phyloP scores from a whole-genome alignment of 1,140 invertebrate species.

The Vanessa atalanta region DNA sequence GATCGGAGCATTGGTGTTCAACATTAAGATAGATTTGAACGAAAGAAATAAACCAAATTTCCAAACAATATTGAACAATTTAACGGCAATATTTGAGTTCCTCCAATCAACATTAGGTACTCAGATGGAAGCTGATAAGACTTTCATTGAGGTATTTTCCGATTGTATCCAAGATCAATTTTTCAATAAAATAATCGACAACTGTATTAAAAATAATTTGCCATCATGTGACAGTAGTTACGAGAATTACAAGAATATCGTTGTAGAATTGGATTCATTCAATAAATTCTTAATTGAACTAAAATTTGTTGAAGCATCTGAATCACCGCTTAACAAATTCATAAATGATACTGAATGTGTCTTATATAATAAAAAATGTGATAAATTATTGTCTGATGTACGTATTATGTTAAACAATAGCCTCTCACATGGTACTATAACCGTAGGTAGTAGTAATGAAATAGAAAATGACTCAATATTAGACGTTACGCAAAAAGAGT shows the following conservation, averaged over 20 bases:
- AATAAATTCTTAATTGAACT: slow-evolving; percentile 74
- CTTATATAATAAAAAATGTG: slow-evolving; percentile 74
- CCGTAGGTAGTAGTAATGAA: slow-evolving; percentile 48
- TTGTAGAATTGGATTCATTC: slow-evolving; percentile 70
- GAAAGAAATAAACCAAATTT: slow-evolving; percentile 63
- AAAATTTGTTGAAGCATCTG: slow-evolving; percentile 64
- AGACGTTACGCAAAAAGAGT: slow-evolving; percentile 53
- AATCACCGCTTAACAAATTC: slow-evolving; percentile 71
- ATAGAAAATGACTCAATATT: slow-evolving; percentile 60
- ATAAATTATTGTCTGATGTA: slow-evolving; percentile 67
- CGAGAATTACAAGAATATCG: slow-evolving; percentile 67
- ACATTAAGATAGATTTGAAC: slow-evolving; percentile 68
- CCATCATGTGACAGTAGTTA: slow-evolving; percentile 69
- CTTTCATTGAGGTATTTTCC: slow-evolving; percentile 66
- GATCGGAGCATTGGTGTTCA: slow-evolving; percentile 65
- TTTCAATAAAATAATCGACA: slow-evolving; percentile 69
- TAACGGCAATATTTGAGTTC: slow-evolving; percentile 75
- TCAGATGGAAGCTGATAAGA: slow-evolving; percentile 60
- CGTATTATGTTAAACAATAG: slow-evolving; percentile 61
- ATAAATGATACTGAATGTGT: slow-evolving; percentile 70
- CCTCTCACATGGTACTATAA: slow-evolving; percentile 60
- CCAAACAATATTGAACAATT: slow-evolving; percentile 72
- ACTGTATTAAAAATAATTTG: slow-evolving; percentile 67
- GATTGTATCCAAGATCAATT: slow-evolving; percentile 61
- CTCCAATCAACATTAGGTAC: slow-evolving; percentile 66